Evolutionary conservation across 2,888 invertebrate genomes (phyloP).

Genomic region (Zaprionus obscuricornis): DNA sequence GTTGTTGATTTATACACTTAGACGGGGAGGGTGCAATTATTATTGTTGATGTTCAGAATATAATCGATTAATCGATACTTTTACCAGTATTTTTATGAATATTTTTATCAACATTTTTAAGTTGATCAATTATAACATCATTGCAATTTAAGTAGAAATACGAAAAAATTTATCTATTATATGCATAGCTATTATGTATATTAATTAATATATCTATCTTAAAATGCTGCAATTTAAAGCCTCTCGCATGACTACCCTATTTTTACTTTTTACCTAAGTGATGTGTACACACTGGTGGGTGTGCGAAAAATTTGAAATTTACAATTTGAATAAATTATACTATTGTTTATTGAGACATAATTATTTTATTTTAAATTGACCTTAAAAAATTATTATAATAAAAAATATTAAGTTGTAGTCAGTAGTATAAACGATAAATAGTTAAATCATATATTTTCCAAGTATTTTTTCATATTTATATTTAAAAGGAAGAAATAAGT

Average conservation of each 20-base stretch:
- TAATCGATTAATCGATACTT: conserved; percentile 34
- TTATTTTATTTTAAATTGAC: background rate
- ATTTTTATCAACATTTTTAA: no score
- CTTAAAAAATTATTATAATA: background rate
- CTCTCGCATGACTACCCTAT: no score
- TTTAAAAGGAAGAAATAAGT: no score
- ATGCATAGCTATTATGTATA: background rate
- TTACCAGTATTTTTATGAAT: no score
- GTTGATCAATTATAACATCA: no score
- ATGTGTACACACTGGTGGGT: conserved; percentile 11
- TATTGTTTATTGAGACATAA: no score
- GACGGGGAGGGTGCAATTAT: conserved; percentile 43
- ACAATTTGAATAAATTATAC: no score
- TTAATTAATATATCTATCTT: background rate
- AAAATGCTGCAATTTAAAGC: conserved; percentile 4
- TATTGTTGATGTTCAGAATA: conserved; percentile 38
- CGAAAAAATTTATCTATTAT: background rate
- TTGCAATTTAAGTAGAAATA: no score
- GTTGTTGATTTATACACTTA: conserved; percentile 39
- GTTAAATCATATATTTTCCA: no score
- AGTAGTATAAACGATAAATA: no score
- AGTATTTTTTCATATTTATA: no score
- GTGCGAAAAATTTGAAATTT: conserved; percentile 18
- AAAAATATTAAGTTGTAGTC: background rate
- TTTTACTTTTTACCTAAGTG: background rate